Evolutionary conservation across 2,888 invertebrate species (phyloP).

Genomic region (Cephus runcator): DNA sequence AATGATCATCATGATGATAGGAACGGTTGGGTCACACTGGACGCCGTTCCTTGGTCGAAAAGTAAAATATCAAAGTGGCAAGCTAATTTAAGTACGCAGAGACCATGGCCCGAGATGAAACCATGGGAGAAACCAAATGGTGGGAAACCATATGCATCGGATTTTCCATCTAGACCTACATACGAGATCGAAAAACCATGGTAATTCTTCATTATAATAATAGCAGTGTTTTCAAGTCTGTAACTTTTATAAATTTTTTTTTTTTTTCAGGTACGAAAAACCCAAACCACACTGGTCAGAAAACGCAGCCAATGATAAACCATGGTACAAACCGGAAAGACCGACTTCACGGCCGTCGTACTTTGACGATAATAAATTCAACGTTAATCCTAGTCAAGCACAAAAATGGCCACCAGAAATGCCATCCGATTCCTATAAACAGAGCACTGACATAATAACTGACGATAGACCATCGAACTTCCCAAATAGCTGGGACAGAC

Average conservation of each 20-base stretch:
- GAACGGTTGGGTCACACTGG: conserved; percentile 82
- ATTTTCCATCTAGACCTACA: conserved; percentile 44
- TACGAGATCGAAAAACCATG: conserved; percentile 54
- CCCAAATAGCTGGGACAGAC: conserved; percentile 59
- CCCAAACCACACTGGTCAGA: conserved; percentile 55
- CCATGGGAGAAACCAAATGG: conserved; percentile 56
- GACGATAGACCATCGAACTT: conserved; percentile 70
- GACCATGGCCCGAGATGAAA: conserved; percentile 58
- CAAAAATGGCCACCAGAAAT: conserved; percentile 64
- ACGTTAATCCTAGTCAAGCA: conserved; percentile 43
- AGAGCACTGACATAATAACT: conserved; percentile 67
- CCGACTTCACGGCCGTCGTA: conserved; percentile 39
- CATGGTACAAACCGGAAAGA: conserved; percentile 36
- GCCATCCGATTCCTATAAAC: conserved; percentile 56
- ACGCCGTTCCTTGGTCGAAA: conserved; percentile 82
- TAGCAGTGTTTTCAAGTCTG: not conserved
- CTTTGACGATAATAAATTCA: conserved; percentile 39
- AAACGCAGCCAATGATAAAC: conserved; percentile 34
- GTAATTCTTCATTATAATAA: conserved; percentile 3
- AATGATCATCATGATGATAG: conserved; percentile 75
- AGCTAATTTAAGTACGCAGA: conserved; percentile 67
- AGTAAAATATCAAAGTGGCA: conserved; percentile 86
- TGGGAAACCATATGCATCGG: conserved; percentile 54
- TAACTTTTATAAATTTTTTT: not conserved
- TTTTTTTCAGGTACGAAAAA: conserved; percentile 50